Conservation (phyloP, 2,797 vertebrate species). For the Poecile montanus region DNA sequence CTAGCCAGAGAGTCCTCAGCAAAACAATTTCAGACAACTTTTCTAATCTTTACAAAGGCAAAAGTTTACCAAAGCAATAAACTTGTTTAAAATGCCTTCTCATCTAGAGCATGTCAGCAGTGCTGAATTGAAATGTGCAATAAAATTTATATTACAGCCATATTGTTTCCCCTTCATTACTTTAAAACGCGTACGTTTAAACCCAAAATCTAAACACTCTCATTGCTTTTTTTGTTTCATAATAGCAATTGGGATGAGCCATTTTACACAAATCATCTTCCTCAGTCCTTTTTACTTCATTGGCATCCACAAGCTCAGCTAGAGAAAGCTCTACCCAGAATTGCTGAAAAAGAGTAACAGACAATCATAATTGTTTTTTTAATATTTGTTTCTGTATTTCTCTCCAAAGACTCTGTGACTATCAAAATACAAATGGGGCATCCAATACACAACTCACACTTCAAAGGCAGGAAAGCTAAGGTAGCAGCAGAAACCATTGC, state of each 20-base stretch:
- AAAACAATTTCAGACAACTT: not conserved
- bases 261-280: not conserved
- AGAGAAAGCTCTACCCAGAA: not conserved
- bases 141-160: slow-evolving; percentile 43
- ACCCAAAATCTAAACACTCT: not conserved
- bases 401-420: not conserved
- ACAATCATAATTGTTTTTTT: not conserved
- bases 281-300: not conserved
- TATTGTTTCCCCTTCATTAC: not conserved
- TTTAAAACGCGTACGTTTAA: not conserved
- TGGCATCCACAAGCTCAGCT: not conserved
- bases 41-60: not conserved
- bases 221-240: not conserved
- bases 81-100: slow-evolving; percentile 11
- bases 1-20: not conserved
- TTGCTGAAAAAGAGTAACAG: not conserved
- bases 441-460: not conserved
- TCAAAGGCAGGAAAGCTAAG: not conserved
- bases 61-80: slow-evolving; percentile 33
- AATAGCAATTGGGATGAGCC: not conserved
- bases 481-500: rapidly evolving
- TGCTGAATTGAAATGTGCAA: not conserved
- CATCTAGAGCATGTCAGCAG: not conserved
- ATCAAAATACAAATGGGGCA: not conserved
- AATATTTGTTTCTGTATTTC: not conserved